Base-by-base conservation (phyloP, 2,113 vertebrate species). In the Leuciscus idus region DNA sequence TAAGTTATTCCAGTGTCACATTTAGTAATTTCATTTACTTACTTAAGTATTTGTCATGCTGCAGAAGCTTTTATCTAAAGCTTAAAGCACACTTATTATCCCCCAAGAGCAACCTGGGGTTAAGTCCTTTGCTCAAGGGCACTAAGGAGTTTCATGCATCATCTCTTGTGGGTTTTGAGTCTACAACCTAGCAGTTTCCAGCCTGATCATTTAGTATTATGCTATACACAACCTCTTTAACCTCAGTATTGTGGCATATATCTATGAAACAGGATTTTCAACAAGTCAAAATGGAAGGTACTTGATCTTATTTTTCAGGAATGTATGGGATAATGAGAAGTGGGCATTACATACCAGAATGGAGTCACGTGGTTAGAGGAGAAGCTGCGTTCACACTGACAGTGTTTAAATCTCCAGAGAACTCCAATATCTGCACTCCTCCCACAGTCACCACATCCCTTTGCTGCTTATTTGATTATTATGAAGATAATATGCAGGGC, bases 71-170 rank as follows among this genome's bases (percentile, higher is more conserved):
- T 81, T 68, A 81, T 66, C 43, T 64, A 21, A 19, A 66, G 26
- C 61, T 81, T 66, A 81, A 66, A 50, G 43, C 62, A 81, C 61
- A 66, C 55, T 81, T 50, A 66, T 50, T 6, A 23, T 76, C 43
- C 28, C 43, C 61, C 61, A 13, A 3, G 43, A 81, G 77, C 23
- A 39, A 17, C 77, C 33, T 80, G 33, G 57, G 79, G 39, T 81
- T 81, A 81, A 66, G 61, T 50, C 61, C 79, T 66, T 64, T 39
- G 33, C 59, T 81, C 57, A 64, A 81, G 55, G 59, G 78, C 57
- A 81, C 36, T 21, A 17, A 46, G 61, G 26, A 50, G 39, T 33
- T 81, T 81, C 39, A 61, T 80, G 55, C 57, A 66, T 81, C 79
- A 28, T 19, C 9, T 66, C 79, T 12, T 79, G 28, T 78, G 52